Base-by-base conservation (phyloP, 2,888 invertebrate species). In the Monoplex corrugatus region DNA sequence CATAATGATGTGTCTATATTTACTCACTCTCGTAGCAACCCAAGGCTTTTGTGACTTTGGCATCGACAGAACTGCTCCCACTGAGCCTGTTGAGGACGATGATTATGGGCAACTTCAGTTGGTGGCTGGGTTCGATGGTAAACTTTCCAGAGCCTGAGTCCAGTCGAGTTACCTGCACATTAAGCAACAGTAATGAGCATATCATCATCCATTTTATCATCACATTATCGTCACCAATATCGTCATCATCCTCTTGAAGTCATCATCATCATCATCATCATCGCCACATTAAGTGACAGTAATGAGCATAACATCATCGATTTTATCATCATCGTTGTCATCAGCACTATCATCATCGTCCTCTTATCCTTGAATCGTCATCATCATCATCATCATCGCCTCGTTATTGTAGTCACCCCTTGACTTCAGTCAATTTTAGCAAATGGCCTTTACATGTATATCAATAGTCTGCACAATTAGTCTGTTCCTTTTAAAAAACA, bases 1-100 rank as follows among this genome's bases (percentile, higher is more conserved):
- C n/a, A n/a, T n/a, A n/a, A n/a, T n/a, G n/a, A n/a, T n/a, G n/a
- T n/a, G n/a, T n/a, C n/a, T n/a, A n/a, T n/a, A n/a, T n/a, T 6
- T 3, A 6, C 19, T 68, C 43, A 78, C 78, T 8, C 28, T 78
- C 19, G 6, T 43, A 43, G 23, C 78, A 78, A 23, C 78, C 78
- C 40, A 78, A 43, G 40, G 43, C 78, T 3, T 78, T 13, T 19
- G 23, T 78, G 78, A 78, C 78, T n/a, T 78, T 78, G 78, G 78
- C 78, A 28, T 40, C 40, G 23, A 78, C 78, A 5, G 2, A 23
- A 6, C 19, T 40, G 40, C 40, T 23, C 23, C 43, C 8, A 28
- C 23, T 40, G 23, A 78, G 78, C 23, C 78, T 78, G 28, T 40
- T 6, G 40, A 78, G 78, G 3, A 23, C 23, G 40, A 78, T 8